These are phyloP conservation scores for Melanargia galathea DNA, from an alignment of 2,888 invertebrate species.

Conservation along the genomic window DNA sequence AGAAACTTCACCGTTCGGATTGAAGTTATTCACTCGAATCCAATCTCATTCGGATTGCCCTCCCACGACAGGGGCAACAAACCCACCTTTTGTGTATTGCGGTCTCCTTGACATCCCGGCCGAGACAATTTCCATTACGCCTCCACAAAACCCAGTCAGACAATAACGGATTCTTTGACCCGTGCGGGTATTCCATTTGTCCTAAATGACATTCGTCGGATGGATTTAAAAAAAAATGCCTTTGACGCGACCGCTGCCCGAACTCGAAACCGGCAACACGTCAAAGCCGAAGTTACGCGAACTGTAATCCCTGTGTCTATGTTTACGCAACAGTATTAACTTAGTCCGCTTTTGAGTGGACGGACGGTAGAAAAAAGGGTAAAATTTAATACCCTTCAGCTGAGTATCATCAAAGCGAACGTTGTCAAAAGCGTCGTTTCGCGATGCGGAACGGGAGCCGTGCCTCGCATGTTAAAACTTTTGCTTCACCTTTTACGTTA, in stretches of 20 bases:
- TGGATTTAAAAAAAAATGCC: constrained; percentile 53
- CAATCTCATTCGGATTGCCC: constrained; percentile 45
- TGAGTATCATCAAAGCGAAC: constrained; percentile 72
- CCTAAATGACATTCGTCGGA: constrained; percentile 62
- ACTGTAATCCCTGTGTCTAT: constrained; percentile 51
- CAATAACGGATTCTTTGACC: constrained; percentile 71
- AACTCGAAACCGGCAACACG: constrained; percentile 32
- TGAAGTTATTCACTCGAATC: constrained; percentile 35
- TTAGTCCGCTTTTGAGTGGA: constrained; percentile 63
- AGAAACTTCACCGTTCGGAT: constrained; percentile 31
- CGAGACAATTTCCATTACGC: constrained; percentile 69
- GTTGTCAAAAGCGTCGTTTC: constrained; percentile 74
- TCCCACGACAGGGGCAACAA: constrained; percentile 52
- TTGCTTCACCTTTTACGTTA: constrained; percentile 74
- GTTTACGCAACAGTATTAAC: constrained; percentile 65
- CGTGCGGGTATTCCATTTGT: constrained; percentile 52
- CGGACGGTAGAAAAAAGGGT: constrained; percentile 59
- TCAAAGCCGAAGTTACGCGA: constrained; percentile 42
- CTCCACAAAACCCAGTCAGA: constrained; percentile 59
- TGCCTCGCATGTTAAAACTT: constrained; percentile 78
- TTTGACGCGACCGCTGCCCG: constrained; percentile 54
- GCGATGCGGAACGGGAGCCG: constrained; percentile 69
- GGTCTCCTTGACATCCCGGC: constrained; percentile 63
- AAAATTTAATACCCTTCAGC: constrained; percentile 71
- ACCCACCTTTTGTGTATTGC: constrained; percentile 60